Conservation (phyloP, 2,888 invertebrate species). For the Dynastes hyllus region DNA sequence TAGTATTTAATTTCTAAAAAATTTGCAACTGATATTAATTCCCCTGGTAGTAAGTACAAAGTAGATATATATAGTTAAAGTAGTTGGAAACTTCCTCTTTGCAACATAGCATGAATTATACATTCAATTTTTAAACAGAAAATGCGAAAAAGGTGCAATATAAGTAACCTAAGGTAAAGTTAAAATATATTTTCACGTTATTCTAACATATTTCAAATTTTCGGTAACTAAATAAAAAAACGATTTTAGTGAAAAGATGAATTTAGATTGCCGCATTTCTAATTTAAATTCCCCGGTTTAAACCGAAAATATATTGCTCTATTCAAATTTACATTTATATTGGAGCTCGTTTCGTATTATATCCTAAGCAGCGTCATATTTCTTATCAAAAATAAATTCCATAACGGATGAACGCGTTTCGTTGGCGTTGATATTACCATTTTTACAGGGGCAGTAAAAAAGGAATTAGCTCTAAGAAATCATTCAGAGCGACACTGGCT, state of each 20-base stretch:
- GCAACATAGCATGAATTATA: no score
- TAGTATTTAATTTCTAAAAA: no score
- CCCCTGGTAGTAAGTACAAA: no score
- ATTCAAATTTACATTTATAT: slow-evolving; percentile 27
- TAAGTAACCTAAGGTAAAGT: no score
- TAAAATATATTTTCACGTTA: no score
- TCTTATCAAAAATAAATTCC: slow-evolving; percentile 1
- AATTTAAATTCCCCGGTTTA: slow-evolving; percentile 15
- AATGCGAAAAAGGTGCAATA: no score
- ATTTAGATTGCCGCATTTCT: background rate
- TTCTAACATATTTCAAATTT: no score
- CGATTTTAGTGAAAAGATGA: background rate
- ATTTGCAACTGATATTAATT: no score
- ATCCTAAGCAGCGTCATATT: background rate
- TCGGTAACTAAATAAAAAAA: background rate
- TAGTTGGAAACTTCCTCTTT: no score
- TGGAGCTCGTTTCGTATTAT: background rate
- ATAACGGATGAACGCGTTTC: background rate
- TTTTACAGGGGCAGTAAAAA: background rate
- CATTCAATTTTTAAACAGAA: no score
- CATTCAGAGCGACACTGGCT: no score
- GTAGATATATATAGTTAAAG: no score
- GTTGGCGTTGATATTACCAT: background rate
- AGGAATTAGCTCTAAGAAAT: background rate
- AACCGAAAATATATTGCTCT: background rate